These are phyloP conservation scores for Corythornis madagascariensis DNA, from an alignment of 2,113 vertebrate genomes.

Conservation along the genomic window DNA sequence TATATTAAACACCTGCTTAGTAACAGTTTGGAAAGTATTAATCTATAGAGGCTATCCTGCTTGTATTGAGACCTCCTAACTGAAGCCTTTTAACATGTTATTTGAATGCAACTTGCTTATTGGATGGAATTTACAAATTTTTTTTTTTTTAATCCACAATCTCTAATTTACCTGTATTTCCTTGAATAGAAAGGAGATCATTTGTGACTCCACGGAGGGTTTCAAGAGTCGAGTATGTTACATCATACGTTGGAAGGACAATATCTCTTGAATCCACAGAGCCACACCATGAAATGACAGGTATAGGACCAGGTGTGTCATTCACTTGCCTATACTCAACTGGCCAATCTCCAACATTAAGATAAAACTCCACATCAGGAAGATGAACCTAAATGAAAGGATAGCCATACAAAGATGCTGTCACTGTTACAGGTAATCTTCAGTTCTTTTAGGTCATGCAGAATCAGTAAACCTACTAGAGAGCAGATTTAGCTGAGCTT, in stretches of 20 bases:
- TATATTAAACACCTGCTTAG: background rate
- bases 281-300: conserved; percentile 93
- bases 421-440: background rate
- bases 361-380: conserved; percentile 89
- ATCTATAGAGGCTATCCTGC: background rate
- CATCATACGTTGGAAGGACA: conserved; percentile 90
- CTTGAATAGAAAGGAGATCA: conserved; percentile 93
- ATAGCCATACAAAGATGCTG: background rate
- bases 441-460: background rate
- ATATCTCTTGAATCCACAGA: conserved; percentile 88
- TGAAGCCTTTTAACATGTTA: background rate
- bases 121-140: background rate
- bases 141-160: background rate
- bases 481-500: background rate
- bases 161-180: conserved; percentile 85
- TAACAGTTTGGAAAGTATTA: background rate
- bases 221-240: conserved; percentile 92
- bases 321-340: conserved; percentile 81
- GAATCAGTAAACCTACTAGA: background rate
- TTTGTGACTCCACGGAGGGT: conserved; percentile 90
- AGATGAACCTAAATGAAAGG: conserved; percentile 79
- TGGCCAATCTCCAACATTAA: conserved; percentile 95
- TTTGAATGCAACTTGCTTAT: background rate
- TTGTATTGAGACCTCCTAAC: background rate
- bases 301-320: conserved; percentile 80